Evolutionary conservation across 2,113 vertebrate species (phyloP).

Genomic region (Entomyzon cyanotis): DNA sequence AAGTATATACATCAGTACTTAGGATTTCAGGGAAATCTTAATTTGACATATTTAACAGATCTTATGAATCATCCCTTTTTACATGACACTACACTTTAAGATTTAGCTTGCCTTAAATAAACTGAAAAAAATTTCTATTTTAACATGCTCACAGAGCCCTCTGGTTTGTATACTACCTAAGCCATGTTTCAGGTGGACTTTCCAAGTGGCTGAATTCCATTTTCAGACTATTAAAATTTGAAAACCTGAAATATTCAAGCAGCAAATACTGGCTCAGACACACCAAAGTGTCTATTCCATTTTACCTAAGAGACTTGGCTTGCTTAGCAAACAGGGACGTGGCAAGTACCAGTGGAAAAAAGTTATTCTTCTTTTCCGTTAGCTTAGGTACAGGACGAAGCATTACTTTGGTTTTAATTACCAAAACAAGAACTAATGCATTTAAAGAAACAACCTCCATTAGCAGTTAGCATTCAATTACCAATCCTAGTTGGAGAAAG

Average conservation of each 20-base stretch:
- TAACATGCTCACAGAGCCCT: background rate
- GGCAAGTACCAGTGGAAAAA: background rate
- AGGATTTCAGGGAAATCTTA: background rate
- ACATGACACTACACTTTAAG: background rate
- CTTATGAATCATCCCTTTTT: background rate
- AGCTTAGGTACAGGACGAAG: background rate
- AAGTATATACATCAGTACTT: background rate
- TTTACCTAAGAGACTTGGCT: background rate
- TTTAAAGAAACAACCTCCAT: background rate
- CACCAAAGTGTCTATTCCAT: background rate
- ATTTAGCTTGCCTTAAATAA: background rate
- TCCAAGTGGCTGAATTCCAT: background rate
- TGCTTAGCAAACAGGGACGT: background rate
- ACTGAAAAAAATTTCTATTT: background rate
- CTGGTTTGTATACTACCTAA: background rate
- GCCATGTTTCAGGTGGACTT: background rate
- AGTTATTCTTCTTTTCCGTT: background rate
- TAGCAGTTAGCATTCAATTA: background rate
- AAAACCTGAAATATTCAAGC: background rate
- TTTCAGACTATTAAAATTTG: background rate
- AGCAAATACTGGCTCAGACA: background rate
- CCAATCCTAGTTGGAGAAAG: background rate
- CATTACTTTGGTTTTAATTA: conserved; percentile 3
- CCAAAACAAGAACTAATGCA: background rate
- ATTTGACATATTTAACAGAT: background rate